Evolutionary conservation across 1,140 invertebrate species (phyloP).

Genomic region (Bombus waltoni): DNA sequence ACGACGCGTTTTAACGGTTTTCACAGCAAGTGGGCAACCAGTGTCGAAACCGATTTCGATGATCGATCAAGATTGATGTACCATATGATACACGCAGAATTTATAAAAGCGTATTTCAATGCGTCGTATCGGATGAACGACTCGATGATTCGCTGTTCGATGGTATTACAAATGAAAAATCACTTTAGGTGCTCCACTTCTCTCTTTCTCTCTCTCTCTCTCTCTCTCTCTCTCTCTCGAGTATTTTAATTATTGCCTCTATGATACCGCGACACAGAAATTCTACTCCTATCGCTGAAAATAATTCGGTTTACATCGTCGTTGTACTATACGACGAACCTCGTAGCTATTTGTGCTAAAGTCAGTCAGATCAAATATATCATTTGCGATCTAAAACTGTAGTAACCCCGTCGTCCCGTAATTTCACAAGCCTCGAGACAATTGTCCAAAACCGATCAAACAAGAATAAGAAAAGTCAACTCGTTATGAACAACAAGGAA

Average conservation of each 20-base stretch:
- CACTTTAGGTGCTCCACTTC: neutral
- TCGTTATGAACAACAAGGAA: too few species aligned
- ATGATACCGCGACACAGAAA: neutral
- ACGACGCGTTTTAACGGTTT: constrained; percentile 47
- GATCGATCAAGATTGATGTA: constrained; percentile 50
- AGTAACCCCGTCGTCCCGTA: too few species aligned
- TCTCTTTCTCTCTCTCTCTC: too few species aligned
- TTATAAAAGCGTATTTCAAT: constrained; percentile 23
- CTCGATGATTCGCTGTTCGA: constrained; percentile 3
- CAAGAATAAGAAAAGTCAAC: too few species aligned
- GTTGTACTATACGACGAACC: neutral
- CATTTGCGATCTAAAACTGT: too few species aligned
- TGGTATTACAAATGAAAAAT: neutral
- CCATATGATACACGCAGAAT: neutral
- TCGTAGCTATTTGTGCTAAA: too few species aligned
- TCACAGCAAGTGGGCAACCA: constrained; percentile 37
- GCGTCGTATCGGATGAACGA: neutral
- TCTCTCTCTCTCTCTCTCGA: too few species aligned
- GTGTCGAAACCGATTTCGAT: constrained; percentile 34
- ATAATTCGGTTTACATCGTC: neutral
- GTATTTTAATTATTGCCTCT: neutral
- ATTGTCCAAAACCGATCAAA: too few species aligned
- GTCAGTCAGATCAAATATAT: too few species aligned
- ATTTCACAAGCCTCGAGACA: too few species aligned
- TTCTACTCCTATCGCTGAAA: neutral